These are phyloP conservation scores for Halcyon chelicuti DNA, from an alignment of 2,797 vertebrate genomes.

Conservation along the genomic window DNA sequence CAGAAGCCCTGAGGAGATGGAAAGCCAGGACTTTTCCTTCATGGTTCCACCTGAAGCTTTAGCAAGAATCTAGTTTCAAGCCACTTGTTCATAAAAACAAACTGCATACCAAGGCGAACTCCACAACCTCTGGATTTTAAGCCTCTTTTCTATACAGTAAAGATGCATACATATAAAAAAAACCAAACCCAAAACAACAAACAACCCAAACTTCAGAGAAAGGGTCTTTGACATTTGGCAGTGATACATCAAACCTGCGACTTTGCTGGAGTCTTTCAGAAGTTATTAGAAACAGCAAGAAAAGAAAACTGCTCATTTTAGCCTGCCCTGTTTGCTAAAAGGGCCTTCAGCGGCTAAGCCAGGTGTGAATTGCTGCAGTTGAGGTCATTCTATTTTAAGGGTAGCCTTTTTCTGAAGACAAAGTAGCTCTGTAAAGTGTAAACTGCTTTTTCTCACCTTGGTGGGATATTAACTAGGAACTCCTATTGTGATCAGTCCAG, in stretches of 20 bases:
- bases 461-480: background rate
- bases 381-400: background rate
- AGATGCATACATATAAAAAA: background rate
- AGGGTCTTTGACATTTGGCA: background rate
- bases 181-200: background rate
- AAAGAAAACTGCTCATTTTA: background rate
- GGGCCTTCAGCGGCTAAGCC: background rate
- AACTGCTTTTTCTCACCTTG: slow-evolving; percentile 30
- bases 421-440: background rate
- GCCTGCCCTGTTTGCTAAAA: background rate
- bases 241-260: background rate
- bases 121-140: background rate
- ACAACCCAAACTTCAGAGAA: background rate
- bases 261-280: background rate
- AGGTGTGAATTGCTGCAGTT: background rate
- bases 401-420: background rate
- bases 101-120: background rate
- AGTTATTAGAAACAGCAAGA: background rate
- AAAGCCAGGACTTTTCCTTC: background rate
- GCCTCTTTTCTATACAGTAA: background rate
- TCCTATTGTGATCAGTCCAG: background rate
- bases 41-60: background rate
- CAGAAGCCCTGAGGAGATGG: background rate
- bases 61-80: background rate
- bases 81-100: background rate